Evolutionary conservation across 1,140 invertebrate genomes (phyloP).

Genomic region (Euschistus heros): DNA sequence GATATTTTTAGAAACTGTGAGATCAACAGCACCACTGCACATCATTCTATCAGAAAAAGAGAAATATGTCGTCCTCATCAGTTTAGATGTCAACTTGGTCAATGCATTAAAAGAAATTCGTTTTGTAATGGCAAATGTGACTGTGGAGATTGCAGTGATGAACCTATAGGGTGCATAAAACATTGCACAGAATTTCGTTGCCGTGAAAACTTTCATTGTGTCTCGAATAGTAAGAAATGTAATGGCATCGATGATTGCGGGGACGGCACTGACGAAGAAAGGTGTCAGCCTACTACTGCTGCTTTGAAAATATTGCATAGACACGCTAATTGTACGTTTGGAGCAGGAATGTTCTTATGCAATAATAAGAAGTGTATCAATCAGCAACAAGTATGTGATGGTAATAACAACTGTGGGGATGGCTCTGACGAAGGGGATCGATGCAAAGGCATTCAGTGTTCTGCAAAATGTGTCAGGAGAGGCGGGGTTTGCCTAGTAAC

Average conservation of each 20-base stretch:
- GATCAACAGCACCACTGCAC: too few species aligned
- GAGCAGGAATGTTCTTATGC: background rate
- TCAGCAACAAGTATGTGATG: background rate
- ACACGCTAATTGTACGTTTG: background rate
- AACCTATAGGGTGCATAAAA: background rate
- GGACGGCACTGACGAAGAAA: slow-evolving; percentile 54
- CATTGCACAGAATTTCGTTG: background rate
- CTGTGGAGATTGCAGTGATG: background rate
- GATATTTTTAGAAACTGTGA: too few species aligned
- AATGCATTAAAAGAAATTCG: too few species aligned
- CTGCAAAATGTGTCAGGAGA: background rate
- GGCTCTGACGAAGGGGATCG: background rate
- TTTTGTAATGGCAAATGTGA: background rate
- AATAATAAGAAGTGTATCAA: background rate
- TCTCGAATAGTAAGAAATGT: slow-evolving; percentile 43
- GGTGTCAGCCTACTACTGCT: slow-evolving; percentile 35
- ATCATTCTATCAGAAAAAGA: too few species aligned
- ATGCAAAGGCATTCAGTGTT: background rate
- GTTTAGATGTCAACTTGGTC: too few species aligned
- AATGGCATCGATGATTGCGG: slow-evolving; percentile 57
- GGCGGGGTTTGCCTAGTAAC: background rate
- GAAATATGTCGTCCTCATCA: too few species aligned
- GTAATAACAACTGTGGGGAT: background rate
- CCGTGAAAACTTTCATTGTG: slow-evolving; percentile 44
- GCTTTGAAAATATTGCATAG: too few species aligned